phyloP scores from a whole-genome alignment of 2,797 vertebrate species.

The Linurgus olivaceus region DNA sequence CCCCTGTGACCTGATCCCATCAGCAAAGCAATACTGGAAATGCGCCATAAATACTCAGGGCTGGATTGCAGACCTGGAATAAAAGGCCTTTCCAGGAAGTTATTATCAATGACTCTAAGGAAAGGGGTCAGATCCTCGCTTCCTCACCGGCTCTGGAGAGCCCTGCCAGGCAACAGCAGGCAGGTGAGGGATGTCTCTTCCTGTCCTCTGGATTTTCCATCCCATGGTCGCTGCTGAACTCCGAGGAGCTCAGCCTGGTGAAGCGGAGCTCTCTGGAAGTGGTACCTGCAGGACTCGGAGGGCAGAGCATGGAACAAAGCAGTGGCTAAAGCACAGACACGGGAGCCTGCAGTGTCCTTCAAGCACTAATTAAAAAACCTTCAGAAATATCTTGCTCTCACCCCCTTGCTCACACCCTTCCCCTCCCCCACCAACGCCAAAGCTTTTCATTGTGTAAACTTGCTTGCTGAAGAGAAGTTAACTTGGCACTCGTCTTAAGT shows the following conservation, averaged over 20 bases:
- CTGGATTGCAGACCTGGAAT: conserved; percentile 52
- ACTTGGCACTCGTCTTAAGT: conserved; percentile 83
- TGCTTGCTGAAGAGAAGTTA: conserved; percentile 80
- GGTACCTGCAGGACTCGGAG: neutral
- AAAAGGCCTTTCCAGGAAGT: conserved; percentile 72
- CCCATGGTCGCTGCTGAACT: fast-evolving
- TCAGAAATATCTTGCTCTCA: conserved; percentile 22
- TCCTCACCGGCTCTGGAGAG: neutral
- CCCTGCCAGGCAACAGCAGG: neutral
- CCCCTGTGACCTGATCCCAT: conserved; percentile 44
- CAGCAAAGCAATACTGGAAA: conserved; percentile 39
- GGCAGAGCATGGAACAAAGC: conserved; percentile 3
- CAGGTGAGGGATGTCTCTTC: conserved; percentile 8
- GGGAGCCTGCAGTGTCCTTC: conserved; percentile 19
- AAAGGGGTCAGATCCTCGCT: conserved; percentile 65
- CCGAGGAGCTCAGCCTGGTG: fast-evolving
- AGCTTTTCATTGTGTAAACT: conserved; percentile 75
- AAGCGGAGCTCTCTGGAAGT: neutral
- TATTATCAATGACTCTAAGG: conserved; percentile 71
- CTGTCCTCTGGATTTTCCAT: neutral
- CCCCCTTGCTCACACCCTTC: conserved; percentile 32
- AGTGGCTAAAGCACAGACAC: neutral
- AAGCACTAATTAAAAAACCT: conserved; percentile 36
- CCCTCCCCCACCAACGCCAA: neutral
- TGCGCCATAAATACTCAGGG: conserved; percentile 34